Base-by-base conservation (phyloP, 2,888 invertebrate genomes). In the Leptinotarsa haldemani region DNA sequence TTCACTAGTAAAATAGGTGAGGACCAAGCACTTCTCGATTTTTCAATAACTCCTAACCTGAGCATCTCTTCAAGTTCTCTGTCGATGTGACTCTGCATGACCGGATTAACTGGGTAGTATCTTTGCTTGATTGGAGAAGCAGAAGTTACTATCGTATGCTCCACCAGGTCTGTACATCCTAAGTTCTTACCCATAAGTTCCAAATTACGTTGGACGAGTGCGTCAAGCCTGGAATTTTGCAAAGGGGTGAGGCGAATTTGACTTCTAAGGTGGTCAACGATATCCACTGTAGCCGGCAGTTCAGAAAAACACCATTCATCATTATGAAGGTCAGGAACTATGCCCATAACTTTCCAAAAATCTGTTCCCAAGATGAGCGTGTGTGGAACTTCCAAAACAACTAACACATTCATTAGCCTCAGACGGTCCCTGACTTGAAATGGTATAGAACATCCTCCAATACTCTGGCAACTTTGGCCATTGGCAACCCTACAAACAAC, bases 1-100 rank as follows among this genome's bases (percentile, higher is more conserved):
- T 80, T 79, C 52, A 83, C 77, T 1, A 84, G 25, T 30, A 30
- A 30, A 5, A 30, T 30, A 30, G 25, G 25, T 30, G 25, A 30
- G 25, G 25, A 30, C 83, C 83, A 84, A 0, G 79, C 74, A 52
- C 82, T 82, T 1, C 66, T 71, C 0, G 81, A 83, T 1, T 76
- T 79, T 68, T 83, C 82, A 4, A 85, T 75, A 1, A 85, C 79
- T 4, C 69, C 70, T 47, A 65, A 13, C 13, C 64, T n/a, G 7
- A 78, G 47, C 78, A 78, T 76, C 20, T 74, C 46, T 4, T 74
- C 65, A 1, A 77, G n/a, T 30, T 73, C 74, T 13, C 52, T 25
- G 46, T 78, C 66, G 9, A 74, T 76, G 0, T 73, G 47, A 9
- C 50, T 47, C 25, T 78, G 73, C 15, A 75, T 71, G 3, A 58